Evolutionary conservation across 2,113 vertebrate genomes (phyloP).

Genomic region (Cochlearius cochlearius): DNA sequence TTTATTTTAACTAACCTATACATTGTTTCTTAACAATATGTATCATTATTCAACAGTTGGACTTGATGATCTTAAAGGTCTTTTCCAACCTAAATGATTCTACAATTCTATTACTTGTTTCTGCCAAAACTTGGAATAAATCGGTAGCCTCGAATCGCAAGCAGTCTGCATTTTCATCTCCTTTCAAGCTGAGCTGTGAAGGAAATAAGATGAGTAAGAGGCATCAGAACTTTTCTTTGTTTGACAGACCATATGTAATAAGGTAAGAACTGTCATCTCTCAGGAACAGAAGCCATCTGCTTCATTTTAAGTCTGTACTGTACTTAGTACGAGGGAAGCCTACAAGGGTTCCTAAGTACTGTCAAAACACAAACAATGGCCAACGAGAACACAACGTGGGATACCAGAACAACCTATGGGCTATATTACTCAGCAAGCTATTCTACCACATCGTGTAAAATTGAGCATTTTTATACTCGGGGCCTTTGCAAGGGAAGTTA

Average conservation of each 20-base stretch:
- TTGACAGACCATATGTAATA: background rate
- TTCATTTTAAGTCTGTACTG: background rate
- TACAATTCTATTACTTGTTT: rapidly evolving
- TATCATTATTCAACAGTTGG: background rate
- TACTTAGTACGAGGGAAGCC: background rate
- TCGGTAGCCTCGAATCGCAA: background rate
- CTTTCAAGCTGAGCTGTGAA: background rate
- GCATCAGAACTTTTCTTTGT: background rate
- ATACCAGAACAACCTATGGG: background rate
- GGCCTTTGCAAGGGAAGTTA: background rate
- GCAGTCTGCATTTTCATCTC: background rate
- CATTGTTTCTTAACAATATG: background rate
- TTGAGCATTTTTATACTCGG: background rate
- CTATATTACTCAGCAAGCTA: background rate
- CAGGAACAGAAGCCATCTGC: background rate
- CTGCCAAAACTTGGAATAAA: background rate
- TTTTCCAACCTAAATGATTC: too few relatives aligned
- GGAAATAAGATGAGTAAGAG: background rate
- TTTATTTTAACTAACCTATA: background rate
- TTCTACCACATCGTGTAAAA: background rate
- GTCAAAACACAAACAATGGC: background rate
- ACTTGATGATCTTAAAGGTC: too few relatives aligned
- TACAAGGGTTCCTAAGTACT: background rate
- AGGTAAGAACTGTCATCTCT: background rate
- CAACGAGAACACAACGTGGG: background rate